Base-by-base conservation (phyloP, 1,140 invertebrate species). In the Drosophila asahinai region DNA sequence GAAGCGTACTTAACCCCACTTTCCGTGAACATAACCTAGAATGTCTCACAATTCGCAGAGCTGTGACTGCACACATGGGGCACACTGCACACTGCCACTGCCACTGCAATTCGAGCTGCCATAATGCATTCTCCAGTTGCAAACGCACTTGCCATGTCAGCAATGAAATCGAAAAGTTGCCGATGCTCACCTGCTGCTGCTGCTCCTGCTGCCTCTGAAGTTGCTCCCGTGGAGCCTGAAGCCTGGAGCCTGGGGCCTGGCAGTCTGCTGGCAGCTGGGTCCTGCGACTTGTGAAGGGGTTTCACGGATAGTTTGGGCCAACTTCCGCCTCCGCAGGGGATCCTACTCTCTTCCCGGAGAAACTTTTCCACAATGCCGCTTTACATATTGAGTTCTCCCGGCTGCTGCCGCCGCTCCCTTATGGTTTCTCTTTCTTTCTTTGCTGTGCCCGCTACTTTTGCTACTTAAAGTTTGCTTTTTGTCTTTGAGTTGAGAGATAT, bases 401-500 rank as follows among this genome's bases (percentile, higher is more conserved):
- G 27, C 51, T 17, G 11, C 33, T 25, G 27, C 27, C 27, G 27
- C 27, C 19, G 5, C n/a, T 70, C 63, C 38, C 47, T 42, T 15
- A 40, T 67, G 45, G 25, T 68, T 68, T 67, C 47, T 67, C 43
- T 38, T 11, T 48, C 33, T 36, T 40, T 67, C 62, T 45, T 67
- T 45, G 43, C 25, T 60, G 30, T 42, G 25, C 75, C 40, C 57
- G 79, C 80, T 70, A 71, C 77, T 75, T 81, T 83, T 89, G 84
- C 86, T 89, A 89, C 84, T 89, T 89, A 89, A 89, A 90, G 84
- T 89, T 89, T 81, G 84, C 81, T 76, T 90, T 89, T 81, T 89
- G 86, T 89, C 86, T 90, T 89, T 79, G 67, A 73, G 54, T 38
- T 19, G 38, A 27, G 27, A 73, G 70, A 60, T 52, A 60, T 52